Conservation (phyloP, 2,113 vertebrate species). For the Zosterops japonicus region DNA sequence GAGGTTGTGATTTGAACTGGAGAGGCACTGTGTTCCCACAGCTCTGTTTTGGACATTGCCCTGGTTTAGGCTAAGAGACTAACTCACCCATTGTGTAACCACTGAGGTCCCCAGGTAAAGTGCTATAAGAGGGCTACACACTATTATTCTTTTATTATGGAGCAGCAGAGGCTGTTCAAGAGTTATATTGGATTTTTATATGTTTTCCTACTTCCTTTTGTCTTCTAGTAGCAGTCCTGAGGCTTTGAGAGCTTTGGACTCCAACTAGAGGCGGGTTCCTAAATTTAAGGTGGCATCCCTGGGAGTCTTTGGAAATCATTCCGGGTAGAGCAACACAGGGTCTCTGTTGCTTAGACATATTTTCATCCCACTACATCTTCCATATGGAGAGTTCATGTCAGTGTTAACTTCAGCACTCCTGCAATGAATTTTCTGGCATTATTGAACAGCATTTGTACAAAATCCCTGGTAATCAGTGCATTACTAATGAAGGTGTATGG, state of each 20-base stretch:
- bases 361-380: not conserved
- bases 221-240: conserved; percentile 25
- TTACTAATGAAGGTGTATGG: not conserved
- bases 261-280: not conserved
- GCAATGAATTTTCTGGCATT: not conserved
- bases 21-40: not conserved
- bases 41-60: conserved; percentile 31
- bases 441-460: not conserved
- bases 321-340: not conserved
- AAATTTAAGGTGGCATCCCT: conserved; percentile 49
- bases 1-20: not conserved
- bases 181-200: conserved; percentile 20
- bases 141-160: not conserved
- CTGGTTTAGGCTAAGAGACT: not conserved
- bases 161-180: conserved; percentile 9
- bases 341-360: not conserved
- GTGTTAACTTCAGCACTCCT: not conserved
- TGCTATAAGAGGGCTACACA: not conserved
- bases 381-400: not conserved
- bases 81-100: not conserved
- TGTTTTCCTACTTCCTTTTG: conserved; percentile 43
- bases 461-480: not conserved
- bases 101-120: not conserved
- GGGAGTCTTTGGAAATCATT: not conserved
- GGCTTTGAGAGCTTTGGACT: conserved; percentile 14